Percentiles rank a stretch among this genome's conserved stretches.
Evolutionary conservation across 1,140 invertebrate species (phyloP).

Genomic region (Microplitis mediator): DNA sequence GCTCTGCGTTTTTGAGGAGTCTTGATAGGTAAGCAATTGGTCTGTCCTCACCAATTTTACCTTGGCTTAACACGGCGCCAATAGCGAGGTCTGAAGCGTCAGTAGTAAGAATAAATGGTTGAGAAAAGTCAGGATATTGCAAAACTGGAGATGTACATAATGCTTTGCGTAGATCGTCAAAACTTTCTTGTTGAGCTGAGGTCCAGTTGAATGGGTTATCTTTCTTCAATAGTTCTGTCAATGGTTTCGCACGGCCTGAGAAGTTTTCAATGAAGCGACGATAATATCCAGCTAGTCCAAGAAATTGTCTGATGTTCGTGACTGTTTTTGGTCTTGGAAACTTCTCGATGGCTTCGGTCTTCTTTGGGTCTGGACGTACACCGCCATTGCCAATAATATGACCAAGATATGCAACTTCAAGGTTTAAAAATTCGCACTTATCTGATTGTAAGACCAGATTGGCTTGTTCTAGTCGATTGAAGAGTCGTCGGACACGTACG

Average conservation of each 20-base stretch:
- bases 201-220: slow-evolving; percentile 24
- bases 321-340: slow-evolving; percentile 34
- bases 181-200: slow-evolving; percentile 10
- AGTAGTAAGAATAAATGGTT: slow-evolving; percentile 37
- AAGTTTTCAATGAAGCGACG: slow-evolving; percentile 40
- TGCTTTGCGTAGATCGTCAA: no score
- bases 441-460: no score
- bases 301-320: slow-evolving; percentile 32
- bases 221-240: slow-evolving; percentile 38
- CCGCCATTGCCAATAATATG: slow-evolving; percentile 34
- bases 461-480: no score
- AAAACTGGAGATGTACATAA: no score
- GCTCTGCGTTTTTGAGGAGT: slow-evolving; percentile 35
- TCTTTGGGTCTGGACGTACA: slow-evolving; percentile 34
- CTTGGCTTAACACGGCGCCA: slow-evolving; percentile 39
- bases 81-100: slow-evolving; percentile 37
- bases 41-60: slow-evolving; percentile 33
- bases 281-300: slow-evolving; percentile 43
- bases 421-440: no score
- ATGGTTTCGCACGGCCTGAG: slow-evolving; percentile 33
- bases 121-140: slow-evolving; percentile 30
- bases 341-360: slow-evolving; percentile 30
- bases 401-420: slow-evolving; percentile 36
- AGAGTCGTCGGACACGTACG: no score
- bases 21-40: slow-evolving; percentile 38